Conservation (phyloP, 2,113 vertebrate genomes). For the Stigmatopora argus region DNA sequence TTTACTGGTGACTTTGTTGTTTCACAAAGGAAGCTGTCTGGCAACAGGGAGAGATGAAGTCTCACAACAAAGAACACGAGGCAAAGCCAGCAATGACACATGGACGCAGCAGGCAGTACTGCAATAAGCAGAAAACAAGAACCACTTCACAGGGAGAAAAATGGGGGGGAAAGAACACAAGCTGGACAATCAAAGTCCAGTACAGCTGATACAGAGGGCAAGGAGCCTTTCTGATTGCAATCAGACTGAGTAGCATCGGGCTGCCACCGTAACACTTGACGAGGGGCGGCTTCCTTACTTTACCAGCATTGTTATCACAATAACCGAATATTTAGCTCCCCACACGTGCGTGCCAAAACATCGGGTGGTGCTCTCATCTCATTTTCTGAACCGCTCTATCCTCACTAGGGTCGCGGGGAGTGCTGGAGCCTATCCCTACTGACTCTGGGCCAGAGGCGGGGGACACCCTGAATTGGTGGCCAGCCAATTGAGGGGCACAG, state of each 20-base stretch:
- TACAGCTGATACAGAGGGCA: constrained; percentile 33
- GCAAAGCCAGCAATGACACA: constrained; percentile 35
- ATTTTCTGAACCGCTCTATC: too few species aligned
- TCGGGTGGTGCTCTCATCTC: neutral
- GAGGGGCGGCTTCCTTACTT: neutral
- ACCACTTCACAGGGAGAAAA: constrained; percentile 30
- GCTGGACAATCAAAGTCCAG: constrained; percentile 56
- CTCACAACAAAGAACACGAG: constrained; percentile 16
- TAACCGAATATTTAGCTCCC: neutral
- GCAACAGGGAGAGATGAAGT: constrained; percentile 13
- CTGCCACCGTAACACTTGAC: neutral
- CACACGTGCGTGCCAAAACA: neutral
- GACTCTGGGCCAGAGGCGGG: too few species aligned
- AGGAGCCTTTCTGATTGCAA: constrained; percentile 55
- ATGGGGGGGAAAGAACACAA: constrained; percentile 25
- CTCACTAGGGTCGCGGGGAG: too few species aligned
- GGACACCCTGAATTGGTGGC: too few species aligned
- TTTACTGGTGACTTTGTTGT: constrained; percentile 35
- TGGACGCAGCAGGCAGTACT: constrained; percentile 12
- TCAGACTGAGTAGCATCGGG: constrained; percentile 64
- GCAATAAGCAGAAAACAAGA: constrained; percentile 41
- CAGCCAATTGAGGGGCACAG: too few species aligned
- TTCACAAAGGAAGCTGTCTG: constrained; percentile 38
- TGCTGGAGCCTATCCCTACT: too few species aligned
- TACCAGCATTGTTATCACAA: neutral